Conservation (phyloP, 2,113 vertebrate species). For the Narcine bancroftii region DNA sequence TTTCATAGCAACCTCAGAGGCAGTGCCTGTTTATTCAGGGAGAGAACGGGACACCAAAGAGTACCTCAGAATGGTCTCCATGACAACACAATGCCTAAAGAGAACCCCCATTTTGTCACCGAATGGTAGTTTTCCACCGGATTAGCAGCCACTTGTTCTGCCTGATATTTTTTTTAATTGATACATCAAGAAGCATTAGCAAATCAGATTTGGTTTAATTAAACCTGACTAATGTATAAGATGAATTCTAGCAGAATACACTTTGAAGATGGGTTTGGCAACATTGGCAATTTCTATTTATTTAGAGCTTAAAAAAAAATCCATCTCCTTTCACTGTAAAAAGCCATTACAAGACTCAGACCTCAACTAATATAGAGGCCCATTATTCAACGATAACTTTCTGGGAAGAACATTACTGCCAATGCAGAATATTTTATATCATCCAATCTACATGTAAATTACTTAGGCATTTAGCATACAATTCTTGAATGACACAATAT, state of each 20-base stretch:
- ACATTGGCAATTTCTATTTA: slow-evolving; percentile 19
- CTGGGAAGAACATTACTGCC: neutral
- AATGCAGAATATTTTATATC: neutral
- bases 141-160: slow-evolving; percentile 17
- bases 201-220: slow-evolving; percentile 32
- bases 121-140: slow-evolving; percentile 8
- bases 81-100: neutral
- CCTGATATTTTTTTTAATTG: neutral
- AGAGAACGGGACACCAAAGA: slow-evolving; percentile 22
- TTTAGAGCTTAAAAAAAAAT: neutral
- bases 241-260: neutral
- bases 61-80: neutral
- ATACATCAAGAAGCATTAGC: slow-evolving; percentile 21
- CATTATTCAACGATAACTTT: neutral
- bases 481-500: neutral
- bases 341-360: neutral
- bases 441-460: neutral
- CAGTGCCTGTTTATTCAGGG: slow-evolving; percentile 21
- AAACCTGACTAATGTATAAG: slow-evolving; percentile 33
- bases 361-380: neutral
- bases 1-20: slow-evolving; percentile 36
- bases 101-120: neutral
- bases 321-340: neutral
- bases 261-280: slow-evolving; percentile 2
- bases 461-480: neutral